A percentile compares a stretch with the other conserved stretches of the same genome.
Conservation (phyloP, 2,888 invertebrate species). For the Campoletis raptor region DNA sequence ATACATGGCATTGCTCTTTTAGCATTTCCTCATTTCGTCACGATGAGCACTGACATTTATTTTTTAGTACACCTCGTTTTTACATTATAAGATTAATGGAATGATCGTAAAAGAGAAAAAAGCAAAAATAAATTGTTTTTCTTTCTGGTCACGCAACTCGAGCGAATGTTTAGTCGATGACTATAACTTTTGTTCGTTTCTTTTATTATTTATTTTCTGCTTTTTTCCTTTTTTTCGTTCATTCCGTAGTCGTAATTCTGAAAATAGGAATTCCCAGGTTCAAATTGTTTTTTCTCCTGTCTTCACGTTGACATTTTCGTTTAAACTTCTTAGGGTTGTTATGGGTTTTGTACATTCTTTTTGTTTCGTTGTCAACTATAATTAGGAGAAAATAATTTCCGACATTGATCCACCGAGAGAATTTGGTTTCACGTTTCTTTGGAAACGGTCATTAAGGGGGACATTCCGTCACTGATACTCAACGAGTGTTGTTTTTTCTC, state of each 20-base stretch:
- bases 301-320: too few relatives aligned
- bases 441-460: too few relatives aligned
- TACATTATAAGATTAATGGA: not conserved
- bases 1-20: conserved; percentile 19
- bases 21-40: conserved; percentile 9
- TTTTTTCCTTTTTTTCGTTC: too few relatives aligned
- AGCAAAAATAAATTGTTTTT: not conserved
- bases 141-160: not conserved
- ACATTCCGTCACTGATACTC: too few relatives aligned
- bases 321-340: not conserved
- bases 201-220: not conserved
- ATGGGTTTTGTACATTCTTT: not conserved
- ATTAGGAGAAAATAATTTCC: not conserved
- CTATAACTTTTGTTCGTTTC: not conserved
- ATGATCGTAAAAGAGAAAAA: not conserved
- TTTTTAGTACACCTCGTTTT: not conserved
- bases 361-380: not conserved
- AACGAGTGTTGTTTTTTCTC: too few relatives aligned
- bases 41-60: conserved; percentile 6
- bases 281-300: too few relatives aligned
- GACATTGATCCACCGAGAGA: not conserved
- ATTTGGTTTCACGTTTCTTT: not conserved
- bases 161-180: not conserved
- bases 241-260: not conserved
- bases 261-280: not conserved